Base-by-base conservation (phyloP, 2,797 vertebrate genomes). In the Enteromius thamalakanensis region DNA sequence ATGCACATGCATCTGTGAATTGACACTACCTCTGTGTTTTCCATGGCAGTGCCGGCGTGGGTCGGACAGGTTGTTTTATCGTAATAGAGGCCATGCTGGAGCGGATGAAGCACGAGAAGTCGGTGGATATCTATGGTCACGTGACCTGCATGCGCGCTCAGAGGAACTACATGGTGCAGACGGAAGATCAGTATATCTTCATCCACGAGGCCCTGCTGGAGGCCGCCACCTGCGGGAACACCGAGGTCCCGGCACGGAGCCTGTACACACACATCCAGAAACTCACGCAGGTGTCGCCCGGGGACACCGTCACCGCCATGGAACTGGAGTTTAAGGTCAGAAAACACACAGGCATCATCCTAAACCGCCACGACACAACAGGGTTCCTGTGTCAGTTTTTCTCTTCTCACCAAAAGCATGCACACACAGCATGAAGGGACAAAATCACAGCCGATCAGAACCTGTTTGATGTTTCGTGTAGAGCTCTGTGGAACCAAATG, bases 141-240 rank as follows among this genome's bases (percentile, higher is more conserved):
- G 97, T 99, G 92, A 99, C 97, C 0, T 98, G 97, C 91, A 98
- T 99, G 96, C 95, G 98, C 4, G 94, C 98, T 0, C 97, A 99
- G 93, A 94, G 98, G 83, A 99, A 99, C 94, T 99, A 99, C 93
- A 99, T 98, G 98, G 97, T 99, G 70, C 98, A 99, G 93, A 99
- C 98, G 0, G 97, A 99, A 91, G 98, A 99, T 90, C 98, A 99
- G 90, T 99, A 99, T 60, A 92, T 98, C 87, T 99, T 99, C 91
- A 97, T 99, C 90, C 96, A 99, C 0, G 97, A 99, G 90, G 96
- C 97, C 7, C 94, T 99, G 90, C 94, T 98, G 83, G 98, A 99
- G 89, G 97, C 97, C 0, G 96, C 95, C 80, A 92, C 91, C 0
- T 98, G 96, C 1, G 97, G 97, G 67, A 96, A 94, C 90, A 98